Evolutionary conservation across 2,888 invertebrate species (phyloP).

Genomic region (Pheosia tremula): DNA sequence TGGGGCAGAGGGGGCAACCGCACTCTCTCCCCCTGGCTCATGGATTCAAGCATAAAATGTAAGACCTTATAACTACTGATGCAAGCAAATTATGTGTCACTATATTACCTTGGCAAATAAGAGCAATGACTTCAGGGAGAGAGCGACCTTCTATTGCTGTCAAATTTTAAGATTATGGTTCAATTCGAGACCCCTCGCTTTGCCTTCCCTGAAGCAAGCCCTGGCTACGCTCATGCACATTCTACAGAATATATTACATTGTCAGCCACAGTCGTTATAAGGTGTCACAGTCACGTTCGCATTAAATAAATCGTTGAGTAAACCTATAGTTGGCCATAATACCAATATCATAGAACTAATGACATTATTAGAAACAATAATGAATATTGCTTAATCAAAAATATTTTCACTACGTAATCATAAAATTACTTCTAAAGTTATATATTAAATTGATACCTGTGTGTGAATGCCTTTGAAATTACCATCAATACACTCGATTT

Average conservation of each 20-base stretch:
- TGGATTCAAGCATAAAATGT: no score
- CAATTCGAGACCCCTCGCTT: no score
- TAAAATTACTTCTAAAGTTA: slow-evolving; percentile 21
- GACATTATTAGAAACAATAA: slow-evolving; percentile 25
- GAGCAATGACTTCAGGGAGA: no score
- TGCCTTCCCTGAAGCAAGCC: no score
- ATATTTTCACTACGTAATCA: slow-evolving; percentile 11
- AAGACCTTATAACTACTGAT: no score
- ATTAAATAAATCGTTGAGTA: not conserved
- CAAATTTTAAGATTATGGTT: no score
- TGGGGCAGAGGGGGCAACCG: no score
- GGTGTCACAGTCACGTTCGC: not conserved
- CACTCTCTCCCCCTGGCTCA: no score
- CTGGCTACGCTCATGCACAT: slow-evolving; percentile 32
- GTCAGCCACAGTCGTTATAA: slow-evolving; percentile 37
- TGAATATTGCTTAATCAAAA: slow-evolving; percentile 42
- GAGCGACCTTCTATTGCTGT: no score
- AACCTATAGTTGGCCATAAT: slow-evolving; percentile 1
- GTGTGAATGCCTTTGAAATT: slow-evolving; percentile 23
- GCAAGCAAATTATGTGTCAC: no score
- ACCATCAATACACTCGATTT: slow-evolving; percentile 17
- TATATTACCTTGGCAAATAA: no score
- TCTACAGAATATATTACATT: slow-evolving; percentile 37
- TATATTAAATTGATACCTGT: slow-evolving; percentile 36
- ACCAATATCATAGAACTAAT: slow-evolving; percentile 12